Base-by-base conservation (phyloP, 2,113 vertebrate species). In the Parus major region DNA sequence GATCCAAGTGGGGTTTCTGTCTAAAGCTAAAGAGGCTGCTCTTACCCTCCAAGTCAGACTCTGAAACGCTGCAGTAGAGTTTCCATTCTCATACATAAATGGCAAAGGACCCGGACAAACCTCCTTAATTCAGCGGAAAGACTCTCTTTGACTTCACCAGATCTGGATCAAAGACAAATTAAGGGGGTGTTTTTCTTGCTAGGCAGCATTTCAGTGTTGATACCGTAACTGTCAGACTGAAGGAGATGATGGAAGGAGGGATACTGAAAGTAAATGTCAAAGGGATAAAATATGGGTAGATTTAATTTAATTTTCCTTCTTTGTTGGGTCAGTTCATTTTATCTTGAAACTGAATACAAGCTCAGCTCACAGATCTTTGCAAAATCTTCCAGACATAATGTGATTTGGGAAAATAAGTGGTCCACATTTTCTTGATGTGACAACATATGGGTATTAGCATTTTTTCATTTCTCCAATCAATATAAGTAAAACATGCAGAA, bases 201-300 rank as follows among this genome's bases (percentile, higher is more conserved):
- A 59, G 70, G 55, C 22, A 63, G 42, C 39, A 59, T 76, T 92
- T 97, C 64, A 82, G 44, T 92, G 44, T 55, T 55, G 92, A 59
- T 75, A 72, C 91, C 82, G 53, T 78, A 69, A 44, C 47, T 92
- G 44, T 53, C 83, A 93, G 75, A 80, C 15, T 52, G 72, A 63
- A 83, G 46, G 42, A 94, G 73, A 69, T 70, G 81, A 69, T 25
- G 86, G 92, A 81, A 65, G 90, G 88, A 88, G 79, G 33, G 42
- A 61, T 75, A 84, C 33, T 61, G 75, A 92, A 81, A 95, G 44
- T 56, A 95, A 95, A 96, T 92, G 75, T 93, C 92, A 92, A 88
- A 95, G 63, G 81, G 44, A 92, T 94, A 95, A 96, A 86, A 70
- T 90, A 94, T 88, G 84, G 61, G 33, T 93, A 97, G 88, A 75